Percentiles rank a stretch among this genome's conserved stretches.
phyloP scores from a whole-genome alignment of 2,113 vertebrate species.

The Neomonachus schauinslandi region DNA sequence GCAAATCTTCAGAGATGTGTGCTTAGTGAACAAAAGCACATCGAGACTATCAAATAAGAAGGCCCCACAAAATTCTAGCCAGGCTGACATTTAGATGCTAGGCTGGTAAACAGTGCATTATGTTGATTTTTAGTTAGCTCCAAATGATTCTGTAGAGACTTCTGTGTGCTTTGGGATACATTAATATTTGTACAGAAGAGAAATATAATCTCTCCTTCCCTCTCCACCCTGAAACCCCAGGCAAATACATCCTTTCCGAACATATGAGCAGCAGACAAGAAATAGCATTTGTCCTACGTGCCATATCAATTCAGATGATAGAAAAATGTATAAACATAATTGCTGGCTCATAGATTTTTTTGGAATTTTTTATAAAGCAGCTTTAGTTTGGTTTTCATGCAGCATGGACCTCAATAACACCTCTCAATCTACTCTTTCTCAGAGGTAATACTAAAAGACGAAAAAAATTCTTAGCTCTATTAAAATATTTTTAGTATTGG shows the following conservation, averaged over 20 bases:
- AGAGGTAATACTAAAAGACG: background rate
- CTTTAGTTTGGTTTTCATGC: background rate
- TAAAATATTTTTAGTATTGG: background rate
- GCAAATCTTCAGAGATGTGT: background rate
- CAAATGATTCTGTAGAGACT: slow-evolving; percentile 16
- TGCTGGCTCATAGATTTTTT: background rate
- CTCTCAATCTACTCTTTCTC: background rate
- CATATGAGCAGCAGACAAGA: slow-evolving; percentile 27
- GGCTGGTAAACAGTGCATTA: slow-evolving; percentile 44
- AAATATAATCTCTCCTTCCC: slow-evolving; percentile 55
- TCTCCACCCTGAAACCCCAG: background rate
- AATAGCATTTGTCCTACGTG: slow-evolving; percentile 16
- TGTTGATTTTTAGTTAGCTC: slow-evolving; percentile 65
- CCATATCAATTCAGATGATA: slow-evolving; percentile 17
- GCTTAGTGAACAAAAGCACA: slow-evolving; percentile 5
- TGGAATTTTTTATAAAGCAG: background rate
- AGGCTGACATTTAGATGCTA: slow-evolving; percentile 64
- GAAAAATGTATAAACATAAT: slow-evolving; percentile 33
- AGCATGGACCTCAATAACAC: background rate
- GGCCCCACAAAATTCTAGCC: background rate
- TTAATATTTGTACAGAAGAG: slow-evolving; percentile 68
- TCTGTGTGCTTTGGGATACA: slow-evolving; percentile 30
- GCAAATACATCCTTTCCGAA: slow-evolving; percentile 50
- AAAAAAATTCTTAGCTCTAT: slow-evolving; percentile 31
- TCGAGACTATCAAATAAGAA: slow-evolving; percentile 17